phyloP scores from a whole-genome alignment of 1,140 invertebrate genomes.

The Drosophila ohnishii region DNA sequence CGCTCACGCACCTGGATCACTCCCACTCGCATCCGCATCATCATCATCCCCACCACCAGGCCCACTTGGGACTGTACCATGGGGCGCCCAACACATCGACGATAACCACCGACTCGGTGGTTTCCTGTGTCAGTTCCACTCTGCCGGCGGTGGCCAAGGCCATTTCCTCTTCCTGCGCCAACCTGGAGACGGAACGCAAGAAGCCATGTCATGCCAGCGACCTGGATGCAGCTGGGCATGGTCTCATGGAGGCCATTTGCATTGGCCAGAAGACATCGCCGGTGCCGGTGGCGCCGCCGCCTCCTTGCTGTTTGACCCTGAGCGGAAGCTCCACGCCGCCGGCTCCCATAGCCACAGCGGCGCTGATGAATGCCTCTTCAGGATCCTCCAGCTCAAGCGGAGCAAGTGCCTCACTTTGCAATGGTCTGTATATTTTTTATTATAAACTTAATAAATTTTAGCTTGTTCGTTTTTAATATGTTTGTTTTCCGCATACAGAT shows the following conservation, averaged over 20 bases:
- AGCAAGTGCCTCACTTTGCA: slow-evolving; percentile 53
- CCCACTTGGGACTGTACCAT: slow-evolving; percentile 67
- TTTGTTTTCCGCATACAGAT: slow-evolving; percentile 44
- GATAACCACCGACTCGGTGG: slow-evolving; percentile 76
- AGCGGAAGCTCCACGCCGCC: slow-evolving; percentile 54
- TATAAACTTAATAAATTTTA: background rate
- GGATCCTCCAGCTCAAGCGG: slow-evolving; percentile 35
- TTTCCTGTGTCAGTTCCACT: slow-evolving; percentile 77
- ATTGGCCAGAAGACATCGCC: slow-evolving; percentile 43
- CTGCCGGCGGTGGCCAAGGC: slow-evolving; percentile 66
- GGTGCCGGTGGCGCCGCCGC: slow-evolving; percentile 27
- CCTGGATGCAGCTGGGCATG: slow-evolving; percentile 55
- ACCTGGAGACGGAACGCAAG: slow-evolving; percentile 60
- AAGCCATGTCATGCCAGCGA: slow-evolving; percentile 60
- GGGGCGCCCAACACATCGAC: slow-evolving; percentile 64
- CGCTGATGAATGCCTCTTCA: slow-evolving; percentile 60
- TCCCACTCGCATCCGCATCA: slow-evolving; percentile 30
- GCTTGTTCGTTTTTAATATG: background rate
- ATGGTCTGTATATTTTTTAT: slow-evolving; percentile 42
- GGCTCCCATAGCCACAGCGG: slow-evolving; percentile 40
- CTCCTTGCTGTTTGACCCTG: slow-evolving; percentile 59
- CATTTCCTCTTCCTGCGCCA: slow-evolving; percentile 56
- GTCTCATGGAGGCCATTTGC: slow-evolving; percentile 71
- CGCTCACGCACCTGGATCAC: slow-evolving; percentile 66
- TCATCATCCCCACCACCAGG: slow-evolving; percentile 35